Conservation (phyloP, 2,113 vertebrate species). For the Cynopterus brachyotis region DNA sequence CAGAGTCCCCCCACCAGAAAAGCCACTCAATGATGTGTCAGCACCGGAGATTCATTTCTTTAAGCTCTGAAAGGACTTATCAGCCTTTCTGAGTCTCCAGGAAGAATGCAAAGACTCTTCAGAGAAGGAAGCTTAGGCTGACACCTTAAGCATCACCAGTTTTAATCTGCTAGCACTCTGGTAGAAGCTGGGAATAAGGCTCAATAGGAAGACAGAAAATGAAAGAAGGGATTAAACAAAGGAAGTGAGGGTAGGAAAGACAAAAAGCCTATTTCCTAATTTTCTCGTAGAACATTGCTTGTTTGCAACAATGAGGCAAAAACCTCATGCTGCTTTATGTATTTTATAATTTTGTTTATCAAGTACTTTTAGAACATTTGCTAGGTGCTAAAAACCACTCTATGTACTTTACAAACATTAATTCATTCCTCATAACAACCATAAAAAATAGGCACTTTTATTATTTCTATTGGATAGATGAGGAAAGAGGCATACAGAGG, state of each 20-base stretch:
- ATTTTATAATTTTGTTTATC: constrained; percentile 42
- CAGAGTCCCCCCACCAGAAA: not conserved
- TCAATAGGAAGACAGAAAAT: not conserved
- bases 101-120: not conserved
- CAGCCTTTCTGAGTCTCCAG: not conserved
- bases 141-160: not conserved
- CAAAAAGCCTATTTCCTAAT: not conserved
- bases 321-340: not conserved
- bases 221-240: not conserved
- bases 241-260: not conserved
- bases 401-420: not conserved
- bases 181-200: not conserved
- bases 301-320: not conserved
- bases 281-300: not conserved
- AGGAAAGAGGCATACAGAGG: not conserved
- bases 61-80: not conserved
- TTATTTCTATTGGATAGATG: not conserved
- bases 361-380: not conserved
- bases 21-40: not conserved
- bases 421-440: not conserved
- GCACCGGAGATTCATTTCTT: not conserved
- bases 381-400: not conserved
- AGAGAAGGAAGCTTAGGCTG: not conserved
- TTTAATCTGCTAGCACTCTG: not conserved
- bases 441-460: not conserved